Conservation (phyloP, 2,797 vertebrate genomes). For the Etheostoma nigrum region DNA sequence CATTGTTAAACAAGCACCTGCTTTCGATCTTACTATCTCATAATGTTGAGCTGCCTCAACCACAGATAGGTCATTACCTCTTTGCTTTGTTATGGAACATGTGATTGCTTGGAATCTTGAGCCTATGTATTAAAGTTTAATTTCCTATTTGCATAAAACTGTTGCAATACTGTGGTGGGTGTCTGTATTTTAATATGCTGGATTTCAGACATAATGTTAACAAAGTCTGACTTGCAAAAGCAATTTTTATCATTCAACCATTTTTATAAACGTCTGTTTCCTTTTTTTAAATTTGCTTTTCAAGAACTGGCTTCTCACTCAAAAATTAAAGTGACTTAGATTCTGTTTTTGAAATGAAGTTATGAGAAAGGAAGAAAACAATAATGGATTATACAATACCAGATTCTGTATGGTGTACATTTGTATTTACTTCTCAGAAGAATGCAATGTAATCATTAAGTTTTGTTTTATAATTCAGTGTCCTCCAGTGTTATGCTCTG, state of each 20-base stretch:
- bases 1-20: constrained; percentile 29
- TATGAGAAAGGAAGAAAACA: neutral
- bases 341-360: constrained; percentile 18
- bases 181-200: constrained; percentile 56
- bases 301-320: constrained; percentile 15
- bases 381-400: constrained; percentile 1
- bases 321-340: constrained; percentile 33
- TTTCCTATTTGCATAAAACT: constrained; percentile 60
- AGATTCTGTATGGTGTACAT: neutral
- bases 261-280: constrained; percentile 25
- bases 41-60: constrained; percentile 14
- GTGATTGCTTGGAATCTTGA: constrained; percentile 36
- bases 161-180: constrained; percentile 35
- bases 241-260: constrained; percentile 47
- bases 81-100: constrained; percentile 34
- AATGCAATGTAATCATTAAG: neutral
- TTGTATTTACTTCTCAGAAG: constrained; percentile 11
- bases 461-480: neutral
- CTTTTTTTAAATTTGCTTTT: constrained; percentile 30
- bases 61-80: constrained; percentile 6
- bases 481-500: neutral
- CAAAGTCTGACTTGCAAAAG: constrained; percentile 51
- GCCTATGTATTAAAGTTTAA: constrained; percentile 61
- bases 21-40: constrained; percentile 24
- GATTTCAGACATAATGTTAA: constrained; percentile 62